These are phyloP conservation scores for Hipparchia semele DNA, from an alignment of 2,888 invertebrate species.

Conservation along the genomic window DNA sequence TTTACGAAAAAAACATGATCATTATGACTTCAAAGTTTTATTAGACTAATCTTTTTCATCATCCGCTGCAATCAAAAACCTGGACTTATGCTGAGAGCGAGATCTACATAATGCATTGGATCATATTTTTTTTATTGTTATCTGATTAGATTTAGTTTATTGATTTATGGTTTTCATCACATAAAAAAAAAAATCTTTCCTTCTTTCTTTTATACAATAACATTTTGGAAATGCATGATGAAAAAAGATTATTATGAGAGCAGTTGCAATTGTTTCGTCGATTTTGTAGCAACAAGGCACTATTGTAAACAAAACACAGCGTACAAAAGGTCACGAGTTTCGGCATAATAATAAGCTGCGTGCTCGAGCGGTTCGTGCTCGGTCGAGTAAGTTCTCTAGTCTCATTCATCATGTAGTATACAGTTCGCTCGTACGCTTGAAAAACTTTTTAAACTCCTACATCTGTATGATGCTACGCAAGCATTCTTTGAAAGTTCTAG, in stretches of 20 bases:
- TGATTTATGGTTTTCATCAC: no score
- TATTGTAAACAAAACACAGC: conserved; percentile 36
- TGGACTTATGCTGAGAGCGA: no score
- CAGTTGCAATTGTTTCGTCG: conserved; percentile 30
- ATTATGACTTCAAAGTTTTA: no score
- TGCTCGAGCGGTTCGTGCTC: conserved; percentile 20
- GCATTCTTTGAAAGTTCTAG: conserved; percentile 24
- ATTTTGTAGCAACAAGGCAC: conserved; percentile 34
- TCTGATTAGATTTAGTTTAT: no score
- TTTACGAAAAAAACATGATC: no score
- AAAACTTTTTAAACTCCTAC: conserved; percentile 33
- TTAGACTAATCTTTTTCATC: no score
- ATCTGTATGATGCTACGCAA: conserved; percentile 20
- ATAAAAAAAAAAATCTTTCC: no score
- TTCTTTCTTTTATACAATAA: no score
- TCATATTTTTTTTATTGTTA: no score
- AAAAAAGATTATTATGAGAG: conserved; percentile 18
- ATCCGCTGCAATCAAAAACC: no score
- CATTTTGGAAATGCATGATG: conserved; percentile 8
- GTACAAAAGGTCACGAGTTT: conserved; percentile 36
- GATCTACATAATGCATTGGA: no score
- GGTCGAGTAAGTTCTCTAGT: conserved; percentile 30
- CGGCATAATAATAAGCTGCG: conserved; percentile 33
- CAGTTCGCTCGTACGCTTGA: conserved; percentile 31
- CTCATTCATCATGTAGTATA: conserved; percentile 36